Evolutionary conservation across 2,888 invertebrate species (phyloP), one percentile per base, ranked within the genome.

Genomic region (Andricus quercusramuli): DNA sequence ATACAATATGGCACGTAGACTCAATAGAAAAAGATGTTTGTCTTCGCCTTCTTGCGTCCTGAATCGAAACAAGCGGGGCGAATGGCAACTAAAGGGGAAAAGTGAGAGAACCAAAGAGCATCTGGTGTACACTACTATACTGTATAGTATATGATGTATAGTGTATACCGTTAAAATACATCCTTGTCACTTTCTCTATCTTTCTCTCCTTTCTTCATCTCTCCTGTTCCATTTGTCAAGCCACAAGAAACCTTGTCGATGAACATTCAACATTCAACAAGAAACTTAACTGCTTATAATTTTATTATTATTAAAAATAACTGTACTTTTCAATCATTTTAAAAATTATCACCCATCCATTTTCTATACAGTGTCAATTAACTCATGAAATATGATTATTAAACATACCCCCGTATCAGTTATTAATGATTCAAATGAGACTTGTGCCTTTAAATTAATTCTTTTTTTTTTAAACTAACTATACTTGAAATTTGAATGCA

Each of bases 21-120:
- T 74, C 64, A 56, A 83, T 83, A 37, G 66, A 77, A 68, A 79
- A 81, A 78, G 78, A 79, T 79, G 81, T 83, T 83, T 80, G 83
- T 82, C 79, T 80, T 59, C 62, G 68, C 80, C 79, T 80, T 76
- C 78, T 82, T 37, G 32, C 8, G n/a, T 70, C 81, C 67, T 83
- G 79, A 80, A 83, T 81, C 78, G 79, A 78, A 80, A 70, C 66
- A 51, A 82, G 76, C 51, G 20, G 25, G n/a, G n/a, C 64, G 79
- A 80, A 37, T 56, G 62, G 59, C 13, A 37, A n/a, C 11, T 64
- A 74, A 29, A 64, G 51, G 8, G 51, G 32, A 74, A 25, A 47
- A 44, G 65, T 32, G 79, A 74, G 56, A 79, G 51, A 32, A 67
- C 67, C 37, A 3, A 47, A 29, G 22, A 44, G 77, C 77, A 77